Conservation (phyloP, 2,113 vertebrate species). For the Saguinus imperator region DNA sequence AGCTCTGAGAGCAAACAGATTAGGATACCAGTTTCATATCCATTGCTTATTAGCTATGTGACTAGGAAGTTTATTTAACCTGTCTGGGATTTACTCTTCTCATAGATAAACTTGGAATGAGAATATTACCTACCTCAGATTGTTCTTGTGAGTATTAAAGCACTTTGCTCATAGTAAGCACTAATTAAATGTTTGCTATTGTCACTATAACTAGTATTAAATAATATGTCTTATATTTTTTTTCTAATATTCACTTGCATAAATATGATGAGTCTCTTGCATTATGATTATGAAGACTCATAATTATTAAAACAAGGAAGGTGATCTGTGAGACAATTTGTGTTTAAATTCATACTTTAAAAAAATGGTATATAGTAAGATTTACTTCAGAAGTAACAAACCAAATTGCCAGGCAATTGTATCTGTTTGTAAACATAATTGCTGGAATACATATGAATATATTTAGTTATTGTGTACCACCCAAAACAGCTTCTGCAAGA, state of each 20-base stretch:
- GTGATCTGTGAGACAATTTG: neutral
- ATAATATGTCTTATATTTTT: neutral
- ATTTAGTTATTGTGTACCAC: conserved; percentile 53
- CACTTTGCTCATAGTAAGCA: neutral
- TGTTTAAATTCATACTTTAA: conserved; percentile 3
- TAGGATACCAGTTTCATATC: neutral
- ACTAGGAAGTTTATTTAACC: neutral
- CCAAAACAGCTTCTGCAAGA: conserved; percentile 58
- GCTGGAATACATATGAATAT: conserved; percentile 66
- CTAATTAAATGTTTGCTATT: conserved; percentile 7
- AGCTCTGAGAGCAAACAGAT: neutral
- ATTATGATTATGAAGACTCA: neutral
- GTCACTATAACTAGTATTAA: neutral
- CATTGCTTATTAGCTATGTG: neutral
- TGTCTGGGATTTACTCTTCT: neutral
- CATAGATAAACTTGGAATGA: conserved; percentile 30
- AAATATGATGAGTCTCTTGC: neutral
- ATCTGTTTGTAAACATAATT: conserved; percentile 79
- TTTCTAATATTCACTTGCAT: neutral
- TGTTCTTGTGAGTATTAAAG: conserved; percentile 4
- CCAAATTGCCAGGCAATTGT: conserved; percentile 70
- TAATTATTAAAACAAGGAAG: conserved; percentile 16
- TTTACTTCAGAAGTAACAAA: conserved; percentile 76
- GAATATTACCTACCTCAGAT: neutral
- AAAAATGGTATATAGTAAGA: conserved; percentile 65